These are phyloP conservation scores for Mamestra brassicae DNA, from an alignment of 2,888 invertebrate species.

Conservation along the genomic window DNA sequence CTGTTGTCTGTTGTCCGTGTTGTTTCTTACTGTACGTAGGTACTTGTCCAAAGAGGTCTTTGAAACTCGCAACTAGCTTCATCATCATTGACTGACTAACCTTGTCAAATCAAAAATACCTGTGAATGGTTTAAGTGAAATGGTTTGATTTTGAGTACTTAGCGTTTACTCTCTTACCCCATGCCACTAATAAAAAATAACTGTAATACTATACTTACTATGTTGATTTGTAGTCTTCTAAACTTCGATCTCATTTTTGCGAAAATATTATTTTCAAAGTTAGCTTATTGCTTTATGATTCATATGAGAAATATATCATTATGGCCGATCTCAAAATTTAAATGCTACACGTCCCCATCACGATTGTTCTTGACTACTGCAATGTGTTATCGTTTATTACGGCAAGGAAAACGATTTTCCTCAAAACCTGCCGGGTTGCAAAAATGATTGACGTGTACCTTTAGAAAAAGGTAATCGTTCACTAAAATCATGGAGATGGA, in stretches of 20 bases:
- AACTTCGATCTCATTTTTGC: background rate
- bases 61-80: too few species aligned
- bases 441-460: constrained; percentile 38
- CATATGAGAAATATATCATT: constrained; percentile 12
- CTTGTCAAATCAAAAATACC: too few species aligned
- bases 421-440: constrained; percentile 45
- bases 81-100: too few species aligned
- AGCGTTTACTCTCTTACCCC: background rate
- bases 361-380: constrained; percentile 27
- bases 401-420: constrained; percentile 56
- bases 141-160: too few species aligned
- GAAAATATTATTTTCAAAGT: background rate
- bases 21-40: too few species aligned
- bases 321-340: constrained; percentile 26
- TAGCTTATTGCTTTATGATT: background rate
- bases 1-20: too few species aligned
- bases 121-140: too few species aligned
- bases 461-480: constrained; percentile 14
- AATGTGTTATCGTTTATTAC: constrained; percentile 30
- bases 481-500: constrained; percentile 11
- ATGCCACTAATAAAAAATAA: background rate
- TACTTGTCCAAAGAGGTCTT: too few species aligned
- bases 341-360: constrained; percentile 17
- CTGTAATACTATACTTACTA: too few species aligned
- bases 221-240: too few species aligned